phyloP scores from a whole-genome alignment of 2,888 invertebrate species.

The Campoletis raptor region DNA sequence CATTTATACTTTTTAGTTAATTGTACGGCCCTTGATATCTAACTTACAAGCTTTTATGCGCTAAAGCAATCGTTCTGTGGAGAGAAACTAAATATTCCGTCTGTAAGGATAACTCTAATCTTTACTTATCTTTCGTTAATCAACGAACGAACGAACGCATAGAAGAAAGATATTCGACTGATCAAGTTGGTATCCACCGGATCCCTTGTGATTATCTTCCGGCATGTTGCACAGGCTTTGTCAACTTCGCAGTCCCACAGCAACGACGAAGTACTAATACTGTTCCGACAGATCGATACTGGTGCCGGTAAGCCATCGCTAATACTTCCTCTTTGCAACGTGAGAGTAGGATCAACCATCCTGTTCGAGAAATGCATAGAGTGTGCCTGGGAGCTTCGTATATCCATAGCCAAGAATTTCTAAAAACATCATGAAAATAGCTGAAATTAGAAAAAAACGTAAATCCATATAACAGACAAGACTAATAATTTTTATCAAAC shows the following conservation, averaged over 20 bases:
- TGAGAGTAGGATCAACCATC: slow-evolving; percentile 61
- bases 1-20: neutral
- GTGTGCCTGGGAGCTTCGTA: slow-evolving; percentile 49
- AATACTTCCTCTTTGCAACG: slow-evolving; percentile 60
- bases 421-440: neutral
- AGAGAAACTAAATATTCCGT: neutral
- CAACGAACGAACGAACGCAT: slow-evolving; percentile 20
- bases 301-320: slow-evolving; percentile 62
- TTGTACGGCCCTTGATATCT: neutral
- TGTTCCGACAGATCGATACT: slow-evolving; percentile 63
- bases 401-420: slow-evolving; percentile 42
- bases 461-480: neutral
- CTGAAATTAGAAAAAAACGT: slow-evolving; percentile 7
- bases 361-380: slow-evolving; percentile 27
- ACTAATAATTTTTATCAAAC: slow-evolving; percentile 30
- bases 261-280: slow-evolving; percentile 55
- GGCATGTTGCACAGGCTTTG: slow-evolving; percentile 42
- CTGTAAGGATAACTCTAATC: neutral
- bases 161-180: slow-evolving; percentile 13
- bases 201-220: slow-evolving; percentile 37
- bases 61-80: neutral
- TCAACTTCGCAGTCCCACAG: slow-evolving; percentile 45
- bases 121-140: slow-evolving; percentile 26
- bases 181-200: slow-evolving; percentile 18
- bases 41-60: neutral